Conservation (phyloP, 2,113 vertebrate genomes). For the Microcebus ravelobensis region DNA sequence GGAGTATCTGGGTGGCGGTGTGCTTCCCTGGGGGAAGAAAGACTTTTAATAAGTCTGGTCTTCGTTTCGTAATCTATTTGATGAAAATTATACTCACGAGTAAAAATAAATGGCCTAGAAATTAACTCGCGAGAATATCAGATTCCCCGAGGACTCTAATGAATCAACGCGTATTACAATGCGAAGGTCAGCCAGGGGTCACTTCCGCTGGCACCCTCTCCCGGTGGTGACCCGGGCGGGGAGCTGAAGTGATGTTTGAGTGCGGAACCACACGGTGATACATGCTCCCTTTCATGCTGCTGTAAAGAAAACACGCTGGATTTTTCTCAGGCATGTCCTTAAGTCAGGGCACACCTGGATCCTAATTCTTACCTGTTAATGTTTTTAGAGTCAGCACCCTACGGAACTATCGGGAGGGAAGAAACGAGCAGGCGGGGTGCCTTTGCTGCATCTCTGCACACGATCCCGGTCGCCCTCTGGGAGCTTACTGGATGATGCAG, state of each 20-base stretch:
- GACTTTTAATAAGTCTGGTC: neutral
- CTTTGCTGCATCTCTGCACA: accelerated
- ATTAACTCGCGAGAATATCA: neutral
- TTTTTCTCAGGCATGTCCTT: neutral
- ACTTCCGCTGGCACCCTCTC: too few species aligned
- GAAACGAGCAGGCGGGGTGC: accelerated
- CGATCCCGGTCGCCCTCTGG: accelerated
- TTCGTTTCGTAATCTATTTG: neutral
- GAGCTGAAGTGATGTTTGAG: accelerated
- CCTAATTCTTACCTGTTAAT: too few species aligned
- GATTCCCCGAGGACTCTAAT: neutral
- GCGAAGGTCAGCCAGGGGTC: accelerated
- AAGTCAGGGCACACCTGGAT: neutral
- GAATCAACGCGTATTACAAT: neutral
- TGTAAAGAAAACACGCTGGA: neutral
- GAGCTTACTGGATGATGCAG: accelerated
- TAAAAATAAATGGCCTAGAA: neutral
- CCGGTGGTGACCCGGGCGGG: accelerated
- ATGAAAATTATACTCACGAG: neutral
- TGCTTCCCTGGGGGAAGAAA: neutral
- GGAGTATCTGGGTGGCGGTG: accelerated
- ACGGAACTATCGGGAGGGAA: neutral
- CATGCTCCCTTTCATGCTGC: accelerated
- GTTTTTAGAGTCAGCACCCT: too few species aligned
- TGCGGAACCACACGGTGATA: neutral